Evolutionary conservation across 2,113 vertebrate genomes (phyloP), one percentile per base, ranked within the genome.

Genomic region (Thalassoma bifasciatum): DNA sequence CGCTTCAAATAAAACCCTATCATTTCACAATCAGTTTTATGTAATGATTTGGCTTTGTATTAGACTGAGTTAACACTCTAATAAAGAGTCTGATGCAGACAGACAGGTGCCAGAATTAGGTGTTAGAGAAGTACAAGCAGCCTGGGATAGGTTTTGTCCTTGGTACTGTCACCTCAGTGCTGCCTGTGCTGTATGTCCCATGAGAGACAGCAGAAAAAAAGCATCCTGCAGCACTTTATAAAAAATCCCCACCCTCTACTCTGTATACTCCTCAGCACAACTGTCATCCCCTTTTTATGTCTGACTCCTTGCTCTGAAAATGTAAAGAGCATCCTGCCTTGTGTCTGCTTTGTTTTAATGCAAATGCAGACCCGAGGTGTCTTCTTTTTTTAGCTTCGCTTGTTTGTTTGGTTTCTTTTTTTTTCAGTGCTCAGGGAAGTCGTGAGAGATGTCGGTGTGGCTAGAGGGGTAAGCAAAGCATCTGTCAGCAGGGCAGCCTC

Each of bases 151-250:
- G 80, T 82, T 91, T 90, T 88, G 93, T 91, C 92, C 92, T 93
- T 93, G 91, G 85, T 80, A 52, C 76, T 76, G 91, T 92, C 82
- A 91, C 88, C 83, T 90, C 85, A 24, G 76, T 86, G 75, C 86
- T 84, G 86, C 86, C 82, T 72, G 73, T 72, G 82, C 77, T 79
- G 37, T 77, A 75, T 21, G 79, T 91, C 91, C 91, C 92, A 70
- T 36, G 86, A 67, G 85, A 79, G 81, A 83, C 75, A 88, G 82
- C 73, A 80, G 57, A 65, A 87, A 87, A 90, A 81, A 62, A 87
- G 85, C 88, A 89, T 92, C 90, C 86, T 93, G 89, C 90, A 91
- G 91, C 91, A 89, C 88, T 90, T 90, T 79, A 67, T 84, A 59
- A 84, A 46, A 47, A 82, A 85, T 70, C 83, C 83, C 86, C 87